Base-by-base conservation (phyloP, 2,113 vertebrate genomes). In the Hyperopisus bebe region DNA sequence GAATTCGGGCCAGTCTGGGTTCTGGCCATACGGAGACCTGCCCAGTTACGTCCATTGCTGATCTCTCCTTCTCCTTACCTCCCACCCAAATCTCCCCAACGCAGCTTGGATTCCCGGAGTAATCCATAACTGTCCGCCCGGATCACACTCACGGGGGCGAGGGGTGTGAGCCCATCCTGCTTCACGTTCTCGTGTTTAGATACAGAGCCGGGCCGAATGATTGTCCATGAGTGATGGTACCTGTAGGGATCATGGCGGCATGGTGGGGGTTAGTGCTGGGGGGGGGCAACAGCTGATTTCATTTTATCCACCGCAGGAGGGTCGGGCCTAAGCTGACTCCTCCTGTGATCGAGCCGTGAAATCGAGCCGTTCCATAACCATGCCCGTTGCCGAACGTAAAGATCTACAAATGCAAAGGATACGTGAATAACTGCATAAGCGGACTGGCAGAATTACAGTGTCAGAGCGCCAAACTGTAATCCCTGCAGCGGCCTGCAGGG, bases 91-190 rank as follows among this genome's bases (percentile, higher is more conserved):
- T 35, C n/a, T 66, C 13, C 86, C 86, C 27, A 44, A 21, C 5
- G 51, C 50, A 53, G 86, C 58, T 17, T 17, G 1, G 27, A 48
- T 90, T 85, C 90, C 80, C 58, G 74, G 90, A 89, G 66, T 86
- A 90, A 88, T 88, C 90, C 55, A 84, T 88, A 85, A 89, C 77
- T 88, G 90, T 90, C 90, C 46, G 31, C 55, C 88, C 19, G 90
- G 55, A 88, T 89, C 87, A 88, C 44, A 85, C 53, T 90, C 77
- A 88, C 46, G 8, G 35, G 27, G 87, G 80, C 46, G 46, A 66
- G 27, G 31, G 82, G 90, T 35, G 87, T 17, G 48, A 88, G 84
- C 58, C 2, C 27, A 39, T 27, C 55, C 62, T 21, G 88, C 55
- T 62, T 88, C 87, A 39, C 53, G 44, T 88, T 88, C 87, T 50